These are phyloP conservation scores for Gymnarchus niloticus DNA, from an alignment of 2,113 vertebrate species.

Conservation along the genomic window DNA sequence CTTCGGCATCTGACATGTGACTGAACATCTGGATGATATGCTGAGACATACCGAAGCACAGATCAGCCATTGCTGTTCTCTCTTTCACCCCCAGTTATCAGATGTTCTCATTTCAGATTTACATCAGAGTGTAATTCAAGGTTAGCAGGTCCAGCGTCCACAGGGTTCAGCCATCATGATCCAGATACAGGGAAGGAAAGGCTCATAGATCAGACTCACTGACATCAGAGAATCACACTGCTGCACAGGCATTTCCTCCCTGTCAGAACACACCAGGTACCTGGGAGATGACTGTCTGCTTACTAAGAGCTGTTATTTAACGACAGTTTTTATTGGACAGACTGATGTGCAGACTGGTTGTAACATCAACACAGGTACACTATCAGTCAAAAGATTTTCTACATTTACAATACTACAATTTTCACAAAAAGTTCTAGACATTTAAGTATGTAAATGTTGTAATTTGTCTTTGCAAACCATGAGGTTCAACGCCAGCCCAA, in stretches of 20 bases:
- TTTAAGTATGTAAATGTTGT: no score
- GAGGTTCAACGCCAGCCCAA: no score
- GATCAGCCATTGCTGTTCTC: no score
- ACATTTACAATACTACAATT: no score
- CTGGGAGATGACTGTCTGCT: neutral
- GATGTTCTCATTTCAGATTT: neutral
- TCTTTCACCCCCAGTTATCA: no score
- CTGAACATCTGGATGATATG: neutral
- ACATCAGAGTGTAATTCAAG: neutral
- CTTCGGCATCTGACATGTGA: neutral
- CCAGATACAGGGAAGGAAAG: neutral
- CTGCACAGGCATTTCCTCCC: neutral
- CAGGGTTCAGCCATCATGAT: neutral
- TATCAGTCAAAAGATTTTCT: no score
- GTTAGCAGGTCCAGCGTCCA: neutral
- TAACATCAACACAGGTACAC: neutral
- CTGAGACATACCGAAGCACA: neutral
- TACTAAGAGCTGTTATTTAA: neutral
- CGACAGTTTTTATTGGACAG: neutral
- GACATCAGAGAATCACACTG: neutral
- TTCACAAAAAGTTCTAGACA: no score
- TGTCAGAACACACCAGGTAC: neutral
- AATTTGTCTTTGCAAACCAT: no score
- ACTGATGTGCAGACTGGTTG: neutral
- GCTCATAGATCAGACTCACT: neutral